Evolutionary conservation across 2,797 vertebrate genomes (phyloP).

Genomic region (Rhynchotus rufescens): DNA sequence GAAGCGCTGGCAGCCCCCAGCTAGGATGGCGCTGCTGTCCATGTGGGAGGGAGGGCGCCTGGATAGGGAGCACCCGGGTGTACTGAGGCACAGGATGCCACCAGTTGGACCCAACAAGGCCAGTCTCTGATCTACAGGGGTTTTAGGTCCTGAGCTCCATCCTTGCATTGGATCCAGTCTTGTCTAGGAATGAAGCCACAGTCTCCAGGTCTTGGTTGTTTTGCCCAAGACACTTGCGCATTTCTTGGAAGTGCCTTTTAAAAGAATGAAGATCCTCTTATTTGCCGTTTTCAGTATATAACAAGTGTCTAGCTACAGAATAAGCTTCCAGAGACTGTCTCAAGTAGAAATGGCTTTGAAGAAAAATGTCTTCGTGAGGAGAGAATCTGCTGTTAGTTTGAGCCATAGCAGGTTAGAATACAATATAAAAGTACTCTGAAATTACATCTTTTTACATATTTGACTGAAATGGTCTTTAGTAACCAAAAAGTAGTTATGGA

Average conservation of each 20-base stretch:
- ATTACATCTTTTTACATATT: neutral
- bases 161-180: neutral
- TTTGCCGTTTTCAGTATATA: neutral
- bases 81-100: neutral
- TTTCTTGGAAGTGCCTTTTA: neutral
- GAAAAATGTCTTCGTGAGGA: neutral
- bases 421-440: neutral
- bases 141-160: neutral
- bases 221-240: neutral
- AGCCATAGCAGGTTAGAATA: neutral
- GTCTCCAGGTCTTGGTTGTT: neutral
- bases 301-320: neutral
- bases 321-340: neutral
- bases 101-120: neutral
- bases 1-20: neutral
- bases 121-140: neutral
- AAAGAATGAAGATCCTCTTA: neutral
- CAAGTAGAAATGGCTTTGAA: neutral
- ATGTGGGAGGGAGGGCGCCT: fast-evolving
- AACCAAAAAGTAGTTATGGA: neutral
- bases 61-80: neutral
- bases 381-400: neutral
- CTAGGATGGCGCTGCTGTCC: neutral
- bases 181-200: neutral
- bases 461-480: neutral